These are phyloP conservation scores for Athrips mouffetella DNA, from an alignment of 2,888 invertebrate species.

Conservation along the genomic window DNA sequence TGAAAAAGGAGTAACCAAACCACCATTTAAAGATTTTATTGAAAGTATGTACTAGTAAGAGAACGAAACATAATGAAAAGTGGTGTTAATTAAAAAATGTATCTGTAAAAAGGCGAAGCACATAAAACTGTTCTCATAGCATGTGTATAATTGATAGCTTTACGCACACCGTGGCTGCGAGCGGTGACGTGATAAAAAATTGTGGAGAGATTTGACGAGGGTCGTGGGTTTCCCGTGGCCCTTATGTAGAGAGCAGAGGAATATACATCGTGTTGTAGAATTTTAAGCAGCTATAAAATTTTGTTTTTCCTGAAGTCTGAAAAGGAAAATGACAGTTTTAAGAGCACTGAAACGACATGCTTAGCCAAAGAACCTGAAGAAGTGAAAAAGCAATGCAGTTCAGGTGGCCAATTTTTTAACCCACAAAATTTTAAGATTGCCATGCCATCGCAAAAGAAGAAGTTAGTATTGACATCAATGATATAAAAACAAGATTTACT, in stretches of 20 bases:
- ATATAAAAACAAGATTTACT: too few relatives aligned
- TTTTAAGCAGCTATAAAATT: too few relatives aligned
- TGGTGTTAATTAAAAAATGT: conserved; percentile 13
- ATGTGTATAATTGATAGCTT: conserved; percentile 1
- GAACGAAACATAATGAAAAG: conserved; percentile 1
- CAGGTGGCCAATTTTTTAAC: too few relatives aligned
- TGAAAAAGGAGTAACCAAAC: neutral
- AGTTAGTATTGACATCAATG: too few relatives aligned
- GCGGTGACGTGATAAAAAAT: conserved; percentile 30
- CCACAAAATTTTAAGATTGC: too few relatives aligned
- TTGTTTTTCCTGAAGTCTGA: too few relatives aligned
- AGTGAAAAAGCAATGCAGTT: too few relatives aligned
- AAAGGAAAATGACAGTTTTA: too few relatives aligned
- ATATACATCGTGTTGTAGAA: neutral
- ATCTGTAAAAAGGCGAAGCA: conserved; percentile 10
- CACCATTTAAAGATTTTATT: neutral
- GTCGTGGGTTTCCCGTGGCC: conserved; percentile 37
- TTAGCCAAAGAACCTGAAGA: too few relatives aligned
- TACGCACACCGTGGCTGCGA: conserved; percentile 10
- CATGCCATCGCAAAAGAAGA: too few relatives aligned
- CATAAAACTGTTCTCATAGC: conserved; percentile 7
- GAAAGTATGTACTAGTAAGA: neutral
- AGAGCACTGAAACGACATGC: too few relatives aligned
- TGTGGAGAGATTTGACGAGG: conserved; percentile 32
- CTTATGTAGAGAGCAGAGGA: conserved; percentile 16